Evolutionary conservation across 2,113 vertebrate genomes (phyloP), one percentile per base, ranked within the genome.

Genomic region (Campylomormyrus tamandua): DNA sequence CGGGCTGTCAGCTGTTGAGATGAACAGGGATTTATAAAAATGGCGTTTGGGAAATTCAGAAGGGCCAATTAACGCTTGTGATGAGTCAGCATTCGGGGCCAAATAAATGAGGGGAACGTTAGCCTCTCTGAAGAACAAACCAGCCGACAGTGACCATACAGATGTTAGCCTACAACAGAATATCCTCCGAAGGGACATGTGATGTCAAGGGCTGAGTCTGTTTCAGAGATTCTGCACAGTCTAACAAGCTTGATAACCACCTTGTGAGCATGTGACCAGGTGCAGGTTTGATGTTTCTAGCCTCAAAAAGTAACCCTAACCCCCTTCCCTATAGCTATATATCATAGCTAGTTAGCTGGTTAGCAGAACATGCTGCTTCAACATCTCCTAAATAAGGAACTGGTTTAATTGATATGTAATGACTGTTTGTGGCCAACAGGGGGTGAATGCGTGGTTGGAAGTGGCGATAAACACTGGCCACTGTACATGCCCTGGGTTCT

Each of bases 11-110:
- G 52, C 27, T n/a, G 53, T 83, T 11, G 10, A 90, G 83, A 86
- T 49, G 77, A 89, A 24, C 77, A 3, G 50, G 89, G 89, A 85
- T 89, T 85, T 89, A 35, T 89, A 66, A 46, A 77, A 89, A 86
- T 13, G 52, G 48, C 42, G 27, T 19, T 86, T 46, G 56, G 53
- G 89, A 86, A 90, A 48, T 49, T 90, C 53, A 27, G 24, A 48
- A 9, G 89, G 53, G 53, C 89, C 83, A 90, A 90, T 90, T 90
- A 90, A 66, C 42, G 83, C 11, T 31, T 3, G 45, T 66, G 83
- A 90, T 9, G 89, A 85, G 49, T 86, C 53, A 49, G 52, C 80
- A 27, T 83, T 90, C n/a, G 27, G 56, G 58, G 52, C 15, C 52
- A 48, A 86, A 86, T 86, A 86, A 83, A 83, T 48, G 24, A 50